Evolutionary conservation across 2,797 vertebrate genomes (phyloP), one percentile per base, ranked within the genome.

Genomic region (Cyclopterus lumpus): DNA sequence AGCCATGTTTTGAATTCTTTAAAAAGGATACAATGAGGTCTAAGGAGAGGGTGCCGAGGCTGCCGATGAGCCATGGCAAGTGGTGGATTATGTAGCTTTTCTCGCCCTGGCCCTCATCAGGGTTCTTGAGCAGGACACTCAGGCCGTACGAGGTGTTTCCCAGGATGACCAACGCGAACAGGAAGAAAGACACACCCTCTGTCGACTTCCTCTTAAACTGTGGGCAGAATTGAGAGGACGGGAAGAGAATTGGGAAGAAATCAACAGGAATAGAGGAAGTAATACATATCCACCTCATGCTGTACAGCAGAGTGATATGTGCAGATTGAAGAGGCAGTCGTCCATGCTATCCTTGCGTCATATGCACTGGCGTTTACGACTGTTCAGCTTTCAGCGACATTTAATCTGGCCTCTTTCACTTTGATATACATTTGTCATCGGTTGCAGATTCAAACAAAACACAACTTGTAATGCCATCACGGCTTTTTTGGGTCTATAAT

Each of bases 1-100:
- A 0, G 32, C 15, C 16, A 8, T 24, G 12, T 14, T 71, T 3
- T 22, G 38, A n/a, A 59, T 65, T 9, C 22, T 60, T 40, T 46
- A 11, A 81, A 81, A 96, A 99, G 97, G 97, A 99, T 99, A 99
- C 94, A 0, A 96, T 4, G 8, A 96, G 20, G 8, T 99, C 98
- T 0, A 99, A 93, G 8, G 90, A 75, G 67, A 99, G 96, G 1
- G 98, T 97, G 0, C 98, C 98, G 28, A 99, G 94, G 90, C 97
- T 99, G 89, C 98, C 98, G 7, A 99, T 88, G 16, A 99, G 95
- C 98, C 98, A 99, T 42, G 98, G 98, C 51, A 99, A 88, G 89
- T 99, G 98, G 80, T 97, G 97, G 73, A 98, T 20, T 5, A 98
- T 0, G 75, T 98, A 98, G 91, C 94, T 95, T 1, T 64, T 89